Conservation (phyloP, 1,140 invertebrate species). For the Drosophila funebris region DNA sequence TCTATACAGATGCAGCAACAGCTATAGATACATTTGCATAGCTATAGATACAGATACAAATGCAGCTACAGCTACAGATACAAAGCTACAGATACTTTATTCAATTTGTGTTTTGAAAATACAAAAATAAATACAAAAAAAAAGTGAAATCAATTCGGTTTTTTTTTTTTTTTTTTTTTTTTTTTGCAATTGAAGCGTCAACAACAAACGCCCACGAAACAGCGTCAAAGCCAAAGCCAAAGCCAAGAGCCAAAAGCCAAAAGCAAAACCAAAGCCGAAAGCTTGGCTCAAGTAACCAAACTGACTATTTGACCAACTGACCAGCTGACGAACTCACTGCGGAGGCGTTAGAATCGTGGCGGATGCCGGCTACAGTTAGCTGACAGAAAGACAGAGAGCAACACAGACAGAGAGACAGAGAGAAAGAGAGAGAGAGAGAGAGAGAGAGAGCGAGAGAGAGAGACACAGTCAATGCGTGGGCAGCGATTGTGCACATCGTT, state of each 20-base stretch:
- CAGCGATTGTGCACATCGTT: constrained; percentile 16
- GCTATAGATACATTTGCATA: constrained; percentile 9
- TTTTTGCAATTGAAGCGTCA: constrained; percentile 62
- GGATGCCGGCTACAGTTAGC: constrained; percentile 34
- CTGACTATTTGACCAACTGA: constrained; percentile 10
- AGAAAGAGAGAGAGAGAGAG: neutral
- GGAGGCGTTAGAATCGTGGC: constrained; percentile 18
- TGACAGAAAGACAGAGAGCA: neutral
- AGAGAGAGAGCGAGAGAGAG: neutral
- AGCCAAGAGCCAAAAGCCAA: neutral
- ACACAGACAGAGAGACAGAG: neutral
- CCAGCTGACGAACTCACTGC: neutral
- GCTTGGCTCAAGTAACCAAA: constrained; percentile 11
- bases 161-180: neutral
- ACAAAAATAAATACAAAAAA: constrained; percentile 48
- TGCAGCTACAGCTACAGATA: constrained; percentile 20
- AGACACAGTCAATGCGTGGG: constrained; percentile 5
- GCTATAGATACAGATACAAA: constrained; percentile 20
- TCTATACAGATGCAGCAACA: constrained; percentile 32
- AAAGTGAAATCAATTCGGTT: constrained; percentile 71
- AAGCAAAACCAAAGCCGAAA: neutral
- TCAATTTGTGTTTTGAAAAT: constrained; percentile 30
- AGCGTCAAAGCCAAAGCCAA: constrained; percentile 19
- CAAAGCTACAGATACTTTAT: constrained; percentile 30
- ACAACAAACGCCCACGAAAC: constrained; percentile 34